These are phyloP conservation scores for Callipepla squamata DNA, from an alignment of 2,113 vertebrate species.

Conservation along the genomic window DNA sequence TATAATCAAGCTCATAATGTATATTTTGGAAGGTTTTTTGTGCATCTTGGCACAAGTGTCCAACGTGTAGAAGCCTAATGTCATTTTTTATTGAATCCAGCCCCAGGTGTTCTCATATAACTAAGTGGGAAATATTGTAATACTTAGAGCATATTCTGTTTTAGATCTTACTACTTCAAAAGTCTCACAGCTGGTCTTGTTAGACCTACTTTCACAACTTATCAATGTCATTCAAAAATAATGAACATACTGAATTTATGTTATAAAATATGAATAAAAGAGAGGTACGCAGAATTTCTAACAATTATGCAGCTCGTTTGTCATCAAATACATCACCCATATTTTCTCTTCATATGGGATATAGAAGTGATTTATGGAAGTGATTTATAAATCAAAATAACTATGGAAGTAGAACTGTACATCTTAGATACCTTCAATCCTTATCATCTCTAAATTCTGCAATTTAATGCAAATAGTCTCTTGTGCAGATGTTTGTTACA, in stretches of 20 bases:
- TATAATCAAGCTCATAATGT: background rate
- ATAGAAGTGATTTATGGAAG: background rate
- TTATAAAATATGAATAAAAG: slow-evolving; percentile 28
- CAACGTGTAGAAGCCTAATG: background rate
- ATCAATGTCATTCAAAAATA: slow-evolving; percentile 53
- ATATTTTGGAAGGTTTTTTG: background rate
- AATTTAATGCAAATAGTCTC: background rate
- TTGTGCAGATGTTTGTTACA: background rate
- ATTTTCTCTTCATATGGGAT: background rate
- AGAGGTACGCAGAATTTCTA: background rate
- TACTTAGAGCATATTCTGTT: slow-evolving; percentile 3
- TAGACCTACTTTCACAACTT: slow-evolving; percentile 33
- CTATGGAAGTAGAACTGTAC: background rate
- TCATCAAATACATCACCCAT: background rate
- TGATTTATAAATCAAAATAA: background rate
- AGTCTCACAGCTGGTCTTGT: background rate
- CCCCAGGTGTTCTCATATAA: background rate
- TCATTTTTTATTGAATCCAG: background rate
- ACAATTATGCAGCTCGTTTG: background rate
- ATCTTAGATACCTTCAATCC: background rate
- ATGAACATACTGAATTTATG: slow-evolving; percentile 7
- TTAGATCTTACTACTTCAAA: slow-evolving; percentile 22
- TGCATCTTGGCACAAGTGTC: background rate
- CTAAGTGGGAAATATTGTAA: slow-evolving; percentile 21
- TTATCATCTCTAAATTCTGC: background rate